Evolutionary conservation across 2,888 invertebrate species (phyloP).

Genomic region (Morpho helenor): DNA sequence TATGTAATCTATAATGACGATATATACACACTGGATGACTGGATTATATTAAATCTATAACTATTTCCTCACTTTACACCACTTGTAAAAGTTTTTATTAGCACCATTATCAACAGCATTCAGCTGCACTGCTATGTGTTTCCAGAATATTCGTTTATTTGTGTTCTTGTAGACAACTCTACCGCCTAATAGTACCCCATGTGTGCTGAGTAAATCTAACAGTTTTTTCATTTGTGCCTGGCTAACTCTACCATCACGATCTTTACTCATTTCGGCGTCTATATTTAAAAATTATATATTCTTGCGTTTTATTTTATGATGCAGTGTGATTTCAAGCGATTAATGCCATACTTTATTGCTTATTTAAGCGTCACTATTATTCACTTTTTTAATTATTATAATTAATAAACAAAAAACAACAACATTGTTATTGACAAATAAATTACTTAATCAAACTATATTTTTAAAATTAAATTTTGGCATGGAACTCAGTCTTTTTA

Average conservation of each 20-base stretch:
- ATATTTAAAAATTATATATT: neutral
- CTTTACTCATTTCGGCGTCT: neutral
- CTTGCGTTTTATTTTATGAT: too few relatives aligned
- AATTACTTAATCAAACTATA: too few relatives aligned
- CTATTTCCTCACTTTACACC: constrained; percentile 9
- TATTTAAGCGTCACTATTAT: too few relatives aligned
- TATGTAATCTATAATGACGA: too few relatives aligned
- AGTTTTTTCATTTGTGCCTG: constrained; percentile 6
- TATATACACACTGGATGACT: too few relatives aligned
- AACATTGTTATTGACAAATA: too few relatives aligned
- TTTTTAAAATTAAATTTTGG: too few relatives aligned
- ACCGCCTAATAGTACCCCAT: neutral
- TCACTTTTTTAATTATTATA: too few relatives aligned
- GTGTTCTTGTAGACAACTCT: constrained; percentile 1
- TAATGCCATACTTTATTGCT: too few relatives aligned
- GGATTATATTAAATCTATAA: neutral
- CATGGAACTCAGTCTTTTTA: too few relatives aligned
- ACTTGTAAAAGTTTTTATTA: constrained; percentile 1
- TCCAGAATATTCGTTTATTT: constrained; percentile 4
- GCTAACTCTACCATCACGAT: constrained; percentile 2
- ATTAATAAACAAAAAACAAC: too few relatives aligned
- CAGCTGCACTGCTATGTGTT: constrained; percentile 1
- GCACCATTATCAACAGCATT: constrained; percentile 5
- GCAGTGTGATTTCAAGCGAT: too few relatives aligned
- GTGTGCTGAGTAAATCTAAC: constrained; percentile 1